Conservation (phyloP, 2,113 vertebrate genomes). For the Fulica atra region DNA sequence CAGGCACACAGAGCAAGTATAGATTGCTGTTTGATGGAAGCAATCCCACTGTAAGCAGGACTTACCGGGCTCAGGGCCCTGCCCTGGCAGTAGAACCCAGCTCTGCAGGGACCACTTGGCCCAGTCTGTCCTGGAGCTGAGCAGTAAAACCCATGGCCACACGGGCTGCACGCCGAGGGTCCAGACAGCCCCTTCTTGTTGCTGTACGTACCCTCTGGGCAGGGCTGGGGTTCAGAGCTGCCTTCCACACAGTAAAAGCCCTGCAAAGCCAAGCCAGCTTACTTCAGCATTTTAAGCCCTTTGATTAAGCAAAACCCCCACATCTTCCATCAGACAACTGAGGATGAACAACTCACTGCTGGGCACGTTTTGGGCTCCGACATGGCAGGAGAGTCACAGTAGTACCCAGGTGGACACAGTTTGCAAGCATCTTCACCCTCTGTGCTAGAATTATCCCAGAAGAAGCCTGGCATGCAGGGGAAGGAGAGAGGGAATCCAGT, state of each 20-base stretch:
- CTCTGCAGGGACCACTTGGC: constrained; percentile 80
- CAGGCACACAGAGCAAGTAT: not conserved
- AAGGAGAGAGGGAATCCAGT: constrained; percentile 83
- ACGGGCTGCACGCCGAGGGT: constrained; percentile 74
- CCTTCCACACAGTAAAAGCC: constrained; percentile 82
- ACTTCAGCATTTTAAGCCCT: not conserved
- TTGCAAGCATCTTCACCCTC: constrained; percentile 73
- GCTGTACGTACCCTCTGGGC: constrained; percentile 83
- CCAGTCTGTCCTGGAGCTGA: constrained; percentile 72
- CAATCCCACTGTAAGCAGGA: not conserved
- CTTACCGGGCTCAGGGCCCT: constrained; percentile 81
- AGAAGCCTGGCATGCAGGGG: constrained; percentile 81
- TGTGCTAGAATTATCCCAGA: constrained; percentile 77
- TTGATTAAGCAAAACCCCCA: accelerated
- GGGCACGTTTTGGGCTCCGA: constrained; percentile 78
- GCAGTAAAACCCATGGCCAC: constrained; percentile 83
- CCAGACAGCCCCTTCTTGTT: constrained; percentile 66
- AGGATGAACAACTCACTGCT: constrained; percentile 64
- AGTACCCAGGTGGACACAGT: constrained; percentile 77
- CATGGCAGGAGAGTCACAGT: constrained; percentile 79
- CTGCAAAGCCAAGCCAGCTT: constrained; percentile 54
- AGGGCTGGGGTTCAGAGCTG: constrained; percentile 78
- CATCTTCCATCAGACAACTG: not conserved
- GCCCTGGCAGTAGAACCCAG: constrained; percentile 84
- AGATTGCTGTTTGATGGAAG: not conserved